Evolutionary conservation across 2,888 invertebrate species (phyloP), one percentile per base, ranked within the genome.

Genomic region (Bombylius major): DNA sequence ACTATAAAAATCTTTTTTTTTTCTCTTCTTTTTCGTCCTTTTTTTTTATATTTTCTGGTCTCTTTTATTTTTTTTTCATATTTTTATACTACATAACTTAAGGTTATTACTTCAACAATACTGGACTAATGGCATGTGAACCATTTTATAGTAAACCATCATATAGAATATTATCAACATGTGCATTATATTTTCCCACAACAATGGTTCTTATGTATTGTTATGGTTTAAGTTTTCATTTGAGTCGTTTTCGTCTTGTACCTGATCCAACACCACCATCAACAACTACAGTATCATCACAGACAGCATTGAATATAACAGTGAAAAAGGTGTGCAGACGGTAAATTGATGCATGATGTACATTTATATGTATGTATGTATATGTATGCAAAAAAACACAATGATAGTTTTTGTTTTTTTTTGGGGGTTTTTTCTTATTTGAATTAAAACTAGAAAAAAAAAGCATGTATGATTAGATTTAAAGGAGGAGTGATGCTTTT

Each of bases 191-290:
- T 73, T 91, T 91, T 66, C 90, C 91, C 32, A 90, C 91, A 34
- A 90, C 90, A 39, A 90, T 91, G 90, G 87, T 89, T 59, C 78
- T 91, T 66, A 90, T 90, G 89, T 91, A 91, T 71, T 90, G 90
- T 75, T 91, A 91, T 69, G 90, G 90, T 42, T 89, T 89, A 32
- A 90, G 90, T 51, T 90, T 90, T 70, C 90, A 90, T 75, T 88
- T 89, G 67, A 89, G 89, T 76, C 88, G 89, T 73, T 82, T 85
- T 61, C 80, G 88, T 60, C 78, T 71, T 61, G 71, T 72, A 4
- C 8, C 39, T 63, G 72, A 71, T 63, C 70, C 72, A 47, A 69
- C 62, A 69, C 77, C 31, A 62, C 70, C 63, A 68, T 77, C 64
- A 72, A 78, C 68, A 71, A 78, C 69, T 56, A 67, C 68, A 67